These are phyloP conservation scores for Spermophilus dauricus DNA, from an alignment of 2,113 vertebrate species.

Conservation along the genomic window DNA sequence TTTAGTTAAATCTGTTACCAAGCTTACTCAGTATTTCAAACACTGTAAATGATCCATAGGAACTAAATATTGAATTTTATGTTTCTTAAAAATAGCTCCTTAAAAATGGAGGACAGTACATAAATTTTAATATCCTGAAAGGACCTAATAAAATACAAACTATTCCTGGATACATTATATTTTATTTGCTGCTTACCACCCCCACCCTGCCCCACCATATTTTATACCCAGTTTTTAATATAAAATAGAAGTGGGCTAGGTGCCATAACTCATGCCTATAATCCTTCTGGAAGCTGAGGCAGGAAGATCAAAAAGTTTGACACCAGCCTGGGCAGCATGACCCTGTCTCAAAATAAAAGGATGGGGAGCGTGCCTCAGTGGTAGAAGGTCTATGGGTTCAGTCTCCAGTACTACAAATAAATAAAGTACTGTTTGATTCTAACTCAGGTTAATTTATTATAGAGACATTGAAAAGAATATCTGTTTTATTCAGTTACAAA, in stretches of 20 bases:
- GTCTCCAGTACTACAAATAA: not conserved
- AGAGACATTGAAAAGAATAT: constrained; percentile 2
- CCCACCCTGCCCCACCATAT: no score
- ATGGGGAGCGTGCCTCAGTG: no score
- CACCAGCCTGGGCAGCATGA: no score
- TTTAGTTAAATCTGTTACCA: constrained; percentile 39
- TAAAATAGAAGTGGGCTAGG: no score
- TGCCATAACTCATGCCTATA: no score
- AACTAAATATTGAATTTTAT: constrained; percentile 15
- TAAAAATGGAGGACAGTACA: not conserved
- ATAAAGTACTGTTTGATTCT: not conserved
- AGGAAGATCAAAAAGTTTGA: no score
- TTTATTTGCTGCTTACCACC: not conserved
- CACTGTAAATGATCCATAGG: not conserved
- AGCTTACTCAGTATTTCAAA: not conserved
- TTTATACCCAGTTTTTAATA: not conserved
- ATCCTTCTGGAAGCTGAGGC: no score
- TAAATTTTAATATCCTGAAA: constrained; percentile 36
- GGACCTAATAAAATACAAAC: not conserved
- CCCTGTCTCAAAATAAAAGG: no score
- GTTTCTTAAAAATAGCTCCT: constrained; percentile 22
- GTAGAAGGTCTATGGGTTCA: no score
- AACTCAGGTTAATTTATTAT: constrained; percentile 41
- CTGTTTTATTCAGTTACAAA: constrained; percentile 29
- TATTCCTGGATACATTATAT: not conserved